phyloP scores from a whole-genome alignment of 2,113 vertebrate genomes.

The Psittacara wagleri region DNA sequence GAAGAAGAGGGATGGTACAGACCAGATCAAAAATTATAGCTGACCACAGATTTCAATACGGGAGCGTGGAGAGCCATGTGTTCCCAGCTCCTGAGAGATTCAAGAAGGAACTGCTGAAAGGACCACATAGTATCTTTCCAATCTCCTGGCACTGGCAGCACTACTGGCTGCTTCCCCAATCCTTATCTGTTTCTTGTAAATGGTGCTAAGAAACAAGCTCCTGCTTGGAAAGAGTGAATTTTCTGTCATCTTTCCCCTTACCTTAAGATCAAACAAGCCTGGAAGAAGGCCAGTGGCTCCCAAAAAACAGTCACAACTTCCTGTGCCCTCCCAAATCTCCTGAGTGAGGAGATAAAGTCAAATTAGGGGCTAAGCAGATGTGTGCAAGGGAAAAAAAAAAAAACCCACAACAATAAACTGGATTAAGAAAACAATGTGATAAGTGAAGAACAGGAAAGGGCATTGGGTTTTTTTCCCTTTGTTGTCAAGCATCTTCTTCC shows the following conservation, averaged over 20 bases:
- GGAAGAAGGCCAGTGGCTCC: neutral
- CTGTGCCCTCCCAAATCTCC: neutral
- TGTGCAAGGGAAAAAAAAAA: neutral
- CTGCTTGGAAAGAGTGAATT: neutral
- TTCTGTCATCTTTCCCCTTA: neutral
- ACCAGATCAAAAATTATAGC: neutral
- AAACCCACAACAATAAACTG: fast-evolving
- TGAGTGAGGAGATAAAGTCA: neutral
- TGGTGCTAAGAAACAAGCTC: neutral
- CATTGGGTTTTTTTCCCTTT: neutral
- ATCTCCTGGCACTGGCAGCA: neutral
- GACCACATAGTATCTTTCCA: neutral
- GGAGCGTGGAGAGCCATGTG: neutral
- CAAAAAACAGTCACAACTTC: neutral
- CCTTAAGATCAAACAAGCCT: neutral
- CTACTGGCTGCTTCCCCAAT: neutral
- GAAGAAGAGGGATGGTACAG: neutral
- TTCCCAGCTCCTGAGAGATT: neutral
- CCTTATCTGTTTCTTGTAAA: neutral
- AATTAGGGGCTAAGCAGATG: neutral
- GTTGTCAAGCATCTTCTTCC: neutral
- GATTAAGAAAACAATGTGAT: neutral
- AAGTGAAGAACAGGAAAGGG: neutral
- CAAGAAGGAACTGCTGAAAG: neutral
- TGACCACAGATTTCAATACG: neutral